Conservation (phyloP, 2,888 invertebrate genomes). For the Erebia aethiops region DNA sequence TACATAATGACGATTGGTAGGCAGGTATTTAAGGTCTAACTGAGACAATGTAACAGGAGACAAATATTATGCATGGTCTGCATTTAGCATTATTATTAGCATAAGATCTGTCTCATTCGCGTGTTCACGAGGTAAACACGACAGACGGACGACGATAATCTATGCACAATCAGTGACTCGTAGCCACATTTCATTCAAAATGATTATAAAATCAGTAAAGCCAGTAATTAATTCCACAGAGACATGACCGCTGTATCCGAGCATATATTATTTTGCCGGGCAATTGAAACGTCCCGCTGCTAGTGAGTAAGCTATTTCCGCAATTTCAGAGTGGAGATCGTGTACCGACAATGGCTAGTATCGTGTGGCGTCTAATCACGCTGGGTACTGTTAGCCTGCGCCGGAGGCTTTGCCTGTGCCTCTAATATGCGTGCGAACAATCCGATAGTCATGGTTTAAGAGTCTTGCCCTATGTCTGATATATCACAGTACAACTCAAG, state of each 20-base stretch:
- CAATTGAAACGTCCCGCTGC: conserved; percentile 81
- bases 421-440: conserved; percentile 82
- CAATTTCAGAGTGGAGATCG: conserved; percentile 80
- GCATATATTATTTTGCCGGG: conserved; percentile 60
- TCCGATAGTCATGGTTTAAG: conserved; percentile 63
- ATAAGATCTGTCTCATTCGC: neutral
- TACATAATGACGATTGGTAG: no score
- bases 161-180: conserved; percentile 25
- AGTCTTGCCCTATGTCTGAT: conserved; percentile 30
- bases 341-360: conserved; percentile 80
- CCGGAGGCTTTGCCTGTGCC: conserved; percentile 59
- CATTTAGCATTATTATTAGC: neutral
- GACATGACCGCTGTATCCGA: conserved; percentile 52
- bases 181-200: conserved; percentile 32
- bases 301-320: conserved; percentile 80
- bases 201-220: conserved; percentile 39
- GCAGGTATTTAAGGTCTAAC: no score
- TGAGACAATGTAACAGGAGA: no score
- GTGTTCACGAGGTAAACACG: neutral
- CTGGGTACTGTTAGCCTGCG: conserved; percentile 76
- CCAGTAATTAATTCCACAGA: conserved; percentile 42
- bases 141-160: conserved; percentile 15
- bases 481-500: conserved; percentile 14
- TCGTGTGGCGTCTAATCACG: conserved; percentile 82
- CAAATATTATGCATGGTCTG: no score